Conservation (phyloP, 2,888 invertebrate genomes). For the Callinectes sapidus region DNA sequence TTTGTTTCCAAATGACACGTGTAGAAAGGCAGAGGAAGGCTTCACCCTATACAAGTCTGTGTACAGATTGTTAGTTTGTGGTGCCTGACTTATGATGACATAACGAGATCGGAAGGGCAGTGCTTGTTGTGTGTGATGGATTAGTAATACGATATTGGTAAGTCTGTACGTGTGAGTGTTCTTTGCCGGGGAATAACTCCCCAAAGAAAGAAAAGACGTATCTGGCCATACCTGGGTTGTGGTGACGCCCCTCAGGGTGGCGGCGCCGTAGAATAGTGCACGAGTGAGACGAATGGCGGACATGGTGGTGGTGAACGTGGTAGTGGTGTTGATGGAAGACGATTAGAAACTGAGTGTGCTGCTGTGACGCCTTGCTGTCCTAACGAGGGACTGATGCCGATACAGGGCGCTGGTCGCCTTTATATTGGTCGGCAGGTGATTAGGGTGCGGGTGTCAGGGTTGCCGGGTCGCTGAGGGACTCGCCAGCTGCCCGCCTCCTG, state of each 20-base stretch:
- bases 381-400: background rate
- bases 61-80: background rate
- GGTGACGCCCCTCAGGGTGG: constrained; percentile 20
- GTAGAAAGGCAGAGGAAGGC: background rate
- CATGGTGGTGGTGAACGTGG: background rate
- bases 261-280: background rate
- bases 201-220: background rate
- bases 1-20: background rate
- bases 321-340: background rate
- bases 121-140: background rate
- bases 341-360: background rate
- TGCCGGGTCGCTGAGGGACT: too few species aligned
- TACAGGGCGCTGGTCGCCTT: background rate
- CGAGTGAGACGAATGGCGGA: background rate
- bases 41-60: background rate
- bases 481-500: too few species aligned
- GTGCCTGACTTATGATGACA: background rate
- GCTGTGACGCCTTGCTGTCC: background rate
- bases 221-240: background rate
- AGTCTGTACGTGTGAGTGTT: background rate
- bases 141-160: background rate
- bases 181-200: background rate
- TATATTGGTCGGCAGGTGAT: background rate
- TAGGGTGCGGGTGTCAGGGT: background rate
- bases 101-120: background rate